Conservation (phyloP, 2,888 invertebrate genomes). For the Bimastos eiseni region DNA sequence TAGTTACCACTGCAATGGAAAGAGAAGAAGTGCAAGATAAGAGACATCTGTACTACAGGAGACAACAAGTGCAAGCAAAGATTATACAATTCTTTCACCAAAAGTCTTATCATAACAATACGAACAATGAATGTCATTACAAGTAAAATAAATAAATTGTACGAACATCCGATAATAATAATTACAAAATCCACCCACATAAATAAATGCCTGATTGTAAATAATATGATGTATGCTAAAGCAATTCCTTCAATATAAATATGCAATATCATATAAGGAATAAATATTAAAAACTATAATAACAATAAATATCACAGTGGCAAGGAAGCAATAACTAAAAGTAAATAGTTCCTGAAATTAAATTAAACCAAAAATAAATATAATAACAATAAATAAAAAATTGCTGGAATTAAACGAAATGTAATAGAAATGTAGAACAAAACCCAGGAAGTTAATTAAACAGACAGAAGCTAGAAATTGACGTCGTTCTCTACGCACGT, state of each 20-base stretch:
- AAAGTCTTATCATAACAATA: too few relatives aligned
- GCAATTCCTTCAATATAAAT: not conserved
- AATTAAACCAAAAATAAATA: too few relatives aligned
- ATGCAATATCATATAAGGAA: not conserved
- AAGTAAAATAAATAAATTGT: too few relatives aligned
- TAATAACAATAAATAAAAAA: not conserved
- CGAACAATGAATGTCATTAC: too few relatives aligned
- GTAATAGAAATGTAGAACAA: not conserved
- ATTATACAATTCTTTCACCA: too few relatives aligned
- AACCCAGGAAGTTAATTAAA: not conserved
- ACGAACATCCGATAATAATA: too few relatives aligned
- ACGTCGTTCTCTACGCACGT: constrained; percentile 45
- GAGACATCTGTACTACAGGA: not conserved
- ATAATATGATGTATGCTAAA: not conserved
- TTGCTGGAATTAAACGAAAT: not conserved
- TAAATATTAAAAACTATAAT: not conserved
- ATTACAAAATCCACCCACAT: too few relatives aligned
- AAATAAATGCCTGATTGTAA: not conserved
- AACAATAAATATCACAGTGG: not conserved
- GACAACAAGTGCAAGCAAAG: not conserved
- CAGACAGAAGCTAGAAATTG: not conserved
- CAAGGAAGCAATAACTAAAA: not conserved
- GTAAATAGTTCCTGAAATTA: not conserved
- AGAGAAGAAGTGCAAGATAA: not conserved
- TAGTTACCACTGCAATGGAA: constrained; percentile 53